Evolutionary conservation across 2,888 invertebrate species (phyloP).

Genomic region (Hirtodrosophila trivittata): DNA sequence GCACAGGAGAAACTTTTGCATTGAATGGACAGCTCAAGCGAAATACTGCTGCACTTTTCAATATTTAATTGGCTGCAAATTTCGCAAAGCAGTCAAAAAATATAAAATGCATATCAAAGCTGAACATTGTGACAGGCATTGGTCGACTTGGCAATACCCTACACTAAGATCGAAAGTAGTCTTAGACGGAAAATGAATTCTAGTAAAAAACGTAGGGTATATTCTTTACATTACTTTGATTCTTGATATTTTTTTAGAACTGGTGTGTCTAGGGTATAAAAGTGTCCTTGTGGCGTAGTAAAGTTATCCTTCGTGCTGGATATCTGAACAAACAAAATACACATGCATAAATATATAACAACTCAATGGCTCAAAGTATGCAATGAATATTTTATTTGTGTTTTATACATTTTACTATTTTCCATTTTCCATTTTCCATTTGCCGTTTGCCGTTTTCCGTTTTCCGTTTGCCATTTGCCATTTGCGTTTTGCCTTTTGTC

Average conservation of each 20-base stretch:
- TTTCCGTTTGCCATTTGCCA: constrained; percentile 14
- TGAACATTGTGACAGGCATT: not conserved
- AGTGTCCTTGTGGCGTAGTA: too few species aligned
- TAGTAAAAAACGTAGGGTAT: too few species aligned
- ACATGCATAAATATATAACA: constrained; percentile 44
- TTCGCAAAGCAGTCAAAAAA: constrained; percentile 29
- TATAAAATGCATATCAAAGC: constrained; percentile 4
- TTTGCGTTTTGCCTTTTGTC: constrained; percentile 36
- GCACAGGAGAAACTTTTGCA: constrained; percentile 6
- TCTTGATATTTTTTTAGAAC: too few species aligned
- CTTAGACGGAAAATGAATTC: too few species aligned
- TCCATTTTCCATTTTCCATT: constrained; percentile 41
- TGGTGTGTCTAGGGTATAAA: too few species aligned
- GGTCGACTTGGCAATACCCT: too few species aligned
- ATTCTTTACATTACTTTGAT: too few species aligned
- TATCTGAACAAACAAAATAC: too few species aligned
- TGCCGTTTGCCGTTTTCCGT: not conserved
- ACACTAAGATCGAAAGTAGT: too few species aligned
- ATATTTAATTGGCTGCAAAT: constrained; percentile 65
- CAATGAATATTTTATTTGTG: constrained; percentile 70
- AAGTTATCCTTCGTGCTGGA: too few species aligned
- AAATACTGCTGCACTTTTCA: constrained; percentile 41
- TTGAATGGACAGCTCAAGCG: constrained; percentile 1
- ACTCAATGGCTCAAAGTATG: constrained; percentile 64
- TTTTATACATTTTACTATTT: constrained; percentile 56